These are phyloP conservation scores for Isichthys henryi DNA, from an alignment of 2,113 vertebrate genomes.

Conservation along the genomic window DNA sequence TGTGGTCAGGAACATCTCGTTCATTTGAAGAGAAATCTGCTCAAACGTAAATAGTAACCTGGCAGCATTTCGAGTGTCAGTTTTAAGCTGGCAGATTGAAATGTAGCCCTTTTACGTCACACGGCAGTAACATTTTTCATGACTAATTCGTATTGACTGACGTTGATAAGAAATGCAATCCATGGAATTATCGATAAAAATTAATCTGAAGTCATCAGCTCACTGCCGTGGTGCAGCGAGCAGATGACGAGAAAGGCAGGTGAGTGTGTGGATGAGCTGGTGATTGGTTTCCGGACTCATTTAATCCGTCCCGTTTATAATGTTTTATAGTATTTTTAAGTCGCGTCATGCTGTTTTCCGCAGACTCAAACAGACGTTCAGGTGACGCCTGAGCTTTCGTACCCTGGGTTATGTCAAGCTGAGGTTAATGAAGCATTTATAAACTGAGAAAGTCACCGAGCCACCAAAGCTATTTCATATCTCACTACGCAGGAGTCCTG, in stretches of 20 bases:
- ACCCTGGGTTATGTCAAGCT: neutral
- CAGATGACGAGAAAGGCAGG: neutral
- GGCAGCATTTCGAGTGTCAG: neutral
- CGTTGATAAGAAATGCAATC: slow-evolving; percentile 24
- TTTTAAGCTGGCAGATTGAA: slow-evolving; percentile 21
- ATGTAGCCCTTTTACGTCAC: slow-evolving; percentile 20
- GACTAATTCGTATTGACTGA: neutral
- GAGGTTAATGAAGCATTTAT: neutral
- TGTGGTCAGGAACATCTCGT: neutral
- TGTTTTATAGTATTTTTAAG: neutral
- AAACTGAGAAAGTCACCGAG: neutral
- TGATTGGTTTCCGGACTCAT: neutral
- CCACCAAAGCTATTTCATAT: neutral
- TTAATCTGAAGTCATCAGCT: neutral
- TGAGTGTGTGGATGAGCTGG: neutral
- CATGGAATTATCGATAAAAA: slow-evolving; percentile 12
- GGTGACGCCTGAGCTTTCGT: neutral
- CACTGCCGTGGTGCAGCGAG: neutral
- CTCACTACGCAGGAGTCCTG: neutral
- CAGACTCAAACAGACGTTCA: neutral
- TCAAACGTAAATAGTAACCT: neutral
- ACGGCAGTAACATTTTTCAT: neutral
- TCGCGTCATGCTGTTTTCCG: neutral
- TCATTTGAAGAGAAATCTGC: neutral
- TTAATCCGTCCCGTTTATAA: neutral